These are phyloP conservation scores for Hyperoodon ampullatus DNA, from an alignment of 2,113 vertebrate species.

Conservation along the genomic window DNA sequence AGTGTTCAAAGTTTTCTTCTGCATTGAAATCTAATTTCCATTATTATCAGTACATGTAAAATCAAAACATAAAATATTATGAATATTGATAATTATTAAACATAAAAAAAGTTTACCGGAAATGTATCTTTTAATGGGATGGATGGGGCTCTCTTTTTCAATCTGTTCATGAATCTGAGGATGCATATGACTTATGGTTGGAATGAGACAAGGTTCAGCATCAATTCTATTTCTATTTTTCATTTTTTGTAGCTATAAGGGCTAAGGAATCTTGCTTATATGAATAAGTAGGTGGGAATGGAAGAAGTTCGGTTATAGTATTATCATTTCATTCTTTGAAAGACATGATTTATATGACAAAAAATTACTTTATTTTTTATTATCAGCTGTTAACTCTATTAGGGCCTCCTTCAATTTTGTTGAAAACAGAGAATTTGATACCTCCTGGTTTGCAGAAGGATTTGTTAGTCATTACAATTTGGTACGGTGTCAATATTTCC, in stretches of 20 bases:
- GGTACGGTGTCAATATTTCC: background rate
- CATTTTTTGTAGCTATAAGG: background rate
- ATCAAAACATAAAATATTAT: conserved; percentile 7
- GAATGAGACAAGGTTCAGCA: background rate
- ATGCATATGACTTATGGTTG: background rate
- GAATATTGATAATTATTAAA: conserved; percentile 38
- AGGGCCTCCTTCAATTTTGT: background rate
- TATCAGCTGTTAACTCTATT: background rate
- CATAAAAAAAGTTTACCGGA: background rate
- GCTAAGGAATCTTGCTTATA: background rate
- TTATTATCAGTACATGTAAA: background rate
- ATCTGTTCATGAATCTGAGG: background rate
- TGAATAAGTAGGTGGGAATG: background rate
- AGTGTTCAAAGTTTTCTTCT: conserved; percentile 1
- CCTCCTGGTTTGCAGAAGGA: background rate
- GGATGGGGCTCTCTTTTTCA: background rate
- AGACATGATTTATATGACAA: background rate
- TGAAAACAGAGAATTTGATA: conserved; percentile 7
- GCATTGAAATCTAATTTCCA: background rate
- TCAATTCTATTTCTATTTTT: conserved; percentile 34
- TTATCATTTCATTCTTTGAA: conserved; percentile 12
- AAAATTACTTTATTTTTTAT: background rate
- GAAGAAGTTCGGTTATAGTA: background rate
- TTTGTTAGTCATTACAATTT: background rate
- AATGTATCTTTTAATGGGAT: background rate